Percentiles rank a stretch among this genome's conserved stretches.
These are phyloP conservation scores for Girardinus metallicus DNA, from an alignment of 2,797 vertebrate genomes.

Conservation along the genomic window DNA sequence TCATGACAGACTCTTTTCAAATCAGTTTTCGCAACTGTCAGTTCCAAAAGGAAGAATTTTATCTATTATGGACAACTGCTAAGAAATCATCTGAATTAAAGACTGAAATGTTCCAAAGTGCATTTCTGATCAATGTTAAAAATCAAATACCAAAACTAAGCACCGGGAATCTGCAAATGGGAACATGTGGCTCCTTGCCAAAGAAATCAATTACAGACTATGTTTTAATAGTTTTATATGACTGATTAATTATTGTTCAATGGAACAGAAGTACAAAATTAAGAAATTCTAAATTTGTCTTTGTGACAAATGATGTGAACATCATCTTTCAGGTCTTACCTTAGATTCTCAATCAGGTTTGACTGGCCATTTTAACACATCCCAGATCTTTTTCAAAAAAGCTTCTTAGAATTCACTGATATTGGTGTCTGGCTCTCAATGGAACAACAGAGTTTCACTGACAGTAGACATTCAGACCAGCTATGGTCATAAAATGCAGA, in stretches of 20 bases:
- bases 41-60: neutral
- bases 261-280: neutral
- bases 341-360: neutral
- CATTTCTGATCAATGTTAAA: neutral
- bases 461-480: neutral
- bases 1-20: neutral
- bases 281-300: neutral
- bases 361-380: neutral
- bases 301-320: neutral
- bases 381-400: neutral
- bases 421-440: neutral
- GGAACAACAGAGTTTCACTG: neutral
- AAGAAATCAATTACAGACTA: neutral
- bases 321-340: neutral
- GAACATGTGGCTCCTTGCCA: neutral
- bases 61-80: neutral
- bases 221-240: neutral
- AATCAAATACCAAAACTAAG: neutral
- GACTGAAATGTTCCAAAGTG: neutral
- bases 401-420: neutral
- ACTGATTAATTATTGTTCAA: neutral
- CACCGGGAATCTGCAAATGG: neutral
- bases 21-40: neutral
- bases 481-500: neutral
- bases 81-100: neutral